Percentiles rank a stretch among this genome's conserved stretches.
Evolutionary conservation across 2,113 vertebrate species (phyloP).

Genomic region (Corynorhinus townsendii): DNA sequence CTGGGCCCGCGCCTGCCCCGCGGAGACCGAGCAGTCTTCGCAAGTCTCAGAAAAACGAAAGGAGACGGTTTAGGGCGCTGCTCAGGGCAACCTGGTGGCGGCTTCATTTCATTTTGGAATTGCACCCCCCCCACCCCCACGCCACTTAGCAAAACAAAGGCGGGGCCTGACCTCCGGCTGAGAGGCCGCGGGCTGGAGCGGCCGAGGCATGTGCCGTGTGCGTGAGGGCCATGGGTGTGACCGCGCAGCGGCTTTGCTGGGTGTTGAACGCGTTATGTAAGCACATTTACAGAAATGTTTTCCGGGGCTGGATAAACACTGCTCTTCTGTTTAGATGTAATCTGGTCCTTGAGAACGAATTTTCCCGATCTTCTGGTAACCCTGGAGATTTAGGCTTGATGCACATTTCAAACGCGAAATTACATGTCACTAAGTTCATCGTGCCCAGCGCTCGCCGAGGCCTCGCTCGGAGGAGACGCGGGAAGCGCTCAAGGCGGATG

Average conservation of each 20-base stretch:
- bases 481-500: rapidly evolving
- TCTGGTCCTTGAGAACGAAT: slow-evolving; percentile 24
- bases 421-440: not conserved
- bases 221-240: not conserved
- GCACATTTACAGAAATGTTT: not conserved
- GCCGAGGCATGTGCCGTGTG: not conserved
- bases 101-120: not conserved
- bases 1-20: not conserved
- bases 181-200: not conserved
- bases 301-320: slow-evolving; percentile 2
- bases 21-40: not conserved
- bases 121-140: not conserved
- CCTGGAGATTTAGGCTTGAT: slow-evolving; percentile 11
- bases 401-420: not conserved
- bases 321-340: not conserved
- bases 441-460: rapidly evolving
- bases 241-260: not conserved
- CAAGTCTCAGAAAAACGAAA: not conserved
- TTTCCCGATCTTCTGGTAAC: not conserved
- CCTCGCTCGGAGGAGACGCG: rapidly evolving
- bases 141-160: not conserved
- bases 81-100: not conserved
- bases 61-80: not conserved
- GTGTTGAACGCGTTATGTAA: not conserved
- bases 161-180: not conserved